Evolutionary conservation across 2,888 invertebrate species (phyloP), one percentile per base, ranked within the genome.

Genomic region (Phaonia tiefii): DNA sequence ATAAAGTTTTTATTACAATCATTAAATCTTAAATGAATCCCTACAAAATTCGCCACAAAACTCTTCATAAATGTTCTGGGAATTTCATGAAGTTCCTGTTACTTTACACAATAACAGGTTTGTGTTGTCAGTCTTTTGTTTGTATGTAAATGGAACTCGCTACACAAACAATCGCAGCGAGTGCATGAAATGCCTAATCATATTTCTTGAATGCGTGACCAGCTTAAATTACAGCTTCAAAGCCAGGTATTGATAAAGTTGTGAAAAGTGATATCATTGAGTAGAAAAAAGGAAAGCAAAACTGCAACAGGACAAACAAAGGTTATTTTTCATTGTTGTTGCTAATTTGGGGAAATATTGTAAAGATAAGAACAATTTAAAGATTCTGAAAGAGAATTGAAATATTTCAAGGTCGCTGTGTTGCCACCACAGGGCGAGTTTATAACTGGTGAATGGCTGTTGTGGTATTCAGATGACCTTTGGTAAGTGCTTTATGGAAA

Each of bases 81-180:
- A 71, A 67, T n/a, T n/a, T n/a, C n/a, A n/a, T n/a, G 25, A 49
- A 80, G 76, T 80, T 80, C 80, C 80, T 76, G 80, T 76, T 76
- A 44, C 25, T 25, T n/a, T 31, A 42, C 49, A 49, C 10, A n/a
- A 70, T 58, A 70, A 66, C 63, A 70, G 37, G 73, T 58, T 76
- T 46, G 63, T 58, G 56, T 7, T 44, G 44, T 56, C 65, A 67
- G 67, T 67, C 22, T 46, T 49, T 67, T 58, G 20, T 74, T 26
- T 51, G 25, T 26, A 20, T n/a, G 44, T 46, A 4, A 31, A 31
- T 46, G 46, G 46, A 31, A 31, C 3, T 5, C 58, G 3, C 8
- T 58, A 37, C 58, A 58, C 11, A n/a, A 17, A 17, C 51, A 20
- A 7, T 20, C 51, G 20, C 8, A 51, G 58, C 31, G 31, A 31